phyloP scores from a whole-genome alignment of 2,888 invertebrate species.

The Dicycla oo region DNA sequence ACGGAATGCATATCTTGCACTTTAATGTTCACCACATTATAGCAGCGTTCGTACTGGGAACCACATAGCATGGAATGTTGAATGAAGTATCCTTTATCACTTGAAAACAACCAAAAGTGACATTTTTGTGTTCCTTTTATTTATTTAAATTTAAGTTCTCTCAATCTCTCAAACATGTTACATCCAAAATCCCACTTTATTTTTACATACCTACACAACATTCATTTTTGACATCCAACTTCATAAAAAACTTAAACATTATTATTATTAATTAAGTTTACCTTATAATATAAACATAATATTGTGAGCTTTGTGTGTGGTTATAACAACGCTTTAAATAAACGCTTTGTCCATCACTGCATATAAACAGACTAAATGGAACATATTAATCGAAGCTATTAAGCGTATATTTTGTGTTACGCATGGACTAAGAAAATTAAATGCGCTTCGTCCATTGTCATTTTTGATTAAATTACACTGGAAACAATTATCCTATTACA shows the following conservation, averaged over 20 bases:
- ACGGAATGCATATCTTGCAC: constrained; percentile 81
- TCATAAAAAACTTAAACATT: constrained; percentile 40
- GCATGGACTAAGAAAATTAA: constrained; percentile 58
- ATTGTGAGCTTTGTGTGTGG: constrained; percentile 84
- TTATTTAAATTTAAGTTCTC: constrained; percentile 40
- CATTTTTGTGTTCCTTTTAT: constrained; percentile 38
- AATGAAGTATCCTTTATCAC: constrained; percentile 72
- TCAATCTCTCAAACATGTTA: constrained; percentile 31
- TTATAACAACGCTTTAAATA: constrained; percentile 74
- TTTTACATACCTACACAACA: constrained; percentile 35
- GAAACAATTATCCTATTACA: background rate
- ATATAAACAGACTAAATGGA: constrained; percentile 64
- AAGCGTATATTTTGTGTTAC: constrained; percentile 59
- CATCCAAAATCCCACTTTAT: constrained; percentile 15
- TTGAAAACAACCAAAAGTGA: constrained; percentile 27
- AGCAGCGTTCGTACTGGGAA: constrained; percentile 76
- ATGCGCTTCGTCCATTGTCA: constrained; percentile 23
- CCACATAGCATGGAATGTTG: constrained; percentile 85
- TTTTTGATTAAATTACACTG: constrained; percentile 22
- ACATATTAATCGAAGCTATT: constrained; percentile 60
- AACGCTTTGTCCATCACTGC: constrained; percentile 63
- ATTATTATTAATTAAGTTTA: constrained; percentile 56
- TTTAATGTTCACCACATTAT: constrained; percentile 76
- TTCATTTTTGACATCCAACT: constrained; percentile 58
- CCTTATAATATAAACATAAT: constrained; percentile 48